Conservation (phyloP, 2,797 vertebrate species). For the Tarsius wallacei region DNA sequence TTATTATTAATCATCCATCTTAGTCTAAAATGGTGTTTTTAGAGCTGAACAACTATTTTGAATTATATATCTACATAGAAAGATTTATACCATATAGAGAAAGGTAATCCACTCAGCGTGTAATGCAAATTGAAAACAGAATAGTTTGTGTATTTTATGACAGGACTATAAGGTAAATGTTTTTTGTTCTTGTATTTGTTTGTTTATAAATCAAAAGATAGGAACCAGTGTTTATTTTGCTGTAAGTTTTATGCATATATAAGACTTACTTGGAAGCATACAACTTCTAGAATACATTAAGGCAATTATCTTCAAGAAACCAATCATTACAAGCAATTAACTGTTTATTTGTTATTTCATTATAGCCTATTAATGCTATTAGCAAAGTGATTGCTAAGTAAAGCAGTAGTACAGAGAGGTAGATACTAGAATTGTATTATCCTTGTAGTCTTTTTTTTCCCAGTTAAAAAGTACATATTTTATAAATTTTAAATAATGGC, state of each 20-base stretch:
- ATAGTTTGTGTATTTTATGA: neutral
- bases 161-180: neutral
- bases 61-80: neutral
- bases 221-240: conserved; percentile 60
- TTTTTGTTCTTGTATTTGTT: neutral
- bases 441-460: neutral
- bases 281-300: conserved; percentile 82
- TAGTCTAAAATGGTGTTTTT: neutral
- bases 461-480: conserved; percentile 63
- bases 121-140: conserved; percentile 5
- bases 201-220: rapidly evolving
- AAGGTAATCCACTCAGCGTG: neutral
- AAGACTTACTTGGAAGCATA: conserved; percentile 67
- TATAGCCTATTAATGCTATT: conserved; percentile 67
- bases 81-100: neutral
- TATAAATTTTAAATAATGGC: conserved; percentile 39
- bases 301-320: conserved; percentile 77
- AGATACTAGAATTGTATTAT: conserved; percentile 5
- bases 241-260: conserved; percentile 54
- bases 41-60: neutral
- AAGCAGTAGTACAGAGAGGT: conserved; percentile 55
- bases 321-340: conserved; percentile 81
- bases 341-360: conserved; percentile 81
- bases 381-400: conserved; percentile 78
- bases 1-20: neutral